phyloP scores from a whole-genome alignment of 2,888 invertebrate species.

The Linnaemya tessellans region DNA sequence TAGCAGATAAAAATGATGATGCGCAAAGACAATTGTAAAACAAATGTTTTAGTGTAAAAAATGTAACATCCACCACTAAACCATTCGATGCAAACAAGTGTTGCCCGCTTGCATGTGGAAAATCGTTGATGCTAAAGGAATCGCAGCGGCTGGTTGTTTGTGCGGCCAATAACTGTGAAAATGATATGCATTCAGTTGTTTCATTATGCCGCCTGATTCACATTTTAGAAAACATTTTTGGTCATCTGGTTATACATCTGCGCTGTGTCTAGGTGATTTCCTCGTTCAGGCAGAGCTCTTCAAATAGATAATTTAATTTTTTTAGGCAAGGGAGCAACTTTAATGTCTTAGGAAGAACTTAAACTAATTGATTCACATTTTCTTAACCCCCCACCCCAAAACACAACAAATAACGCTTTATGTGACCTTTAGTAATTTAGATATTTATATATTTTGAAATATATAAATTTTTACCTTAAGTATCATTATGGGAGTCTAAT shows the following conservation, averaged over 20 bases:
- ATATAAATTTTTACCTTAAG: too few relatives aligned
- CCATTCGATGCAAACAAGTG: conserved; percentile 4
- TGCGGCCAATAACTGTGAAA: neutral
- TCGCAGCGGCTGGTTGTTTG: neutral
- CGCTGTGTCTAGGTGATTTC: conserved; percentile 4
- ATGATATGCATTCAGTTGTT: conserved; percentile 1
- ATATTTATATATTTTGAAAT: too few relatives aligned
- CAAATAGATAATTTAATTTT: too few relatives aligned
- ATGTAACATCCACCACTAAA: conserved; percentile 57
- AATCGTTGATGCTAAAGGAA: neutral
- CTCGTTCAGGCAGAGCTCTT: too few relatives aligned
- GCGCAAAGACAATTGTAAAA: conserved; percentile 63
- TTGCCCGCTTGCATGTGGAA: neutral
- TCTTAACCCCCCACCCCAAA: too few relatives aligned
- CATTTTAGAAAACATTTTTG: conserved; percentile 19
- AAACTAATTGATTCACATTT: too few relatives aligned
- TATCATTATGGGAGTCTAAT: too few relatives aligned
- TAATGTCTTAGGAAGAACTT: too few relatives aligned
- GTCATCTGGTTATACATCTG: conserved; percentile 27
- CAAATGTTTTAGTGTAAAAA: conserved; percentile 63
- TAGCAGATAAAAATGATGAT: conserved; percentile 56
- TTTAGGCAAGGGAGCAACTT: too few relatives aligned
- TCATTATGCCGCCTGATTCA: neutral
- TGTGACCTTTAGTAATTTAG: too few relatives aligned
- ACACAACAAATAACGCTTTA: too few relatives aligned